Percentiles rank a stretch among this genome's conserved stretches.
Evolutionary conservation across 1,140 invertebrate species (phyloP).

Genomic region (Probaryconus sp.): DNA sequence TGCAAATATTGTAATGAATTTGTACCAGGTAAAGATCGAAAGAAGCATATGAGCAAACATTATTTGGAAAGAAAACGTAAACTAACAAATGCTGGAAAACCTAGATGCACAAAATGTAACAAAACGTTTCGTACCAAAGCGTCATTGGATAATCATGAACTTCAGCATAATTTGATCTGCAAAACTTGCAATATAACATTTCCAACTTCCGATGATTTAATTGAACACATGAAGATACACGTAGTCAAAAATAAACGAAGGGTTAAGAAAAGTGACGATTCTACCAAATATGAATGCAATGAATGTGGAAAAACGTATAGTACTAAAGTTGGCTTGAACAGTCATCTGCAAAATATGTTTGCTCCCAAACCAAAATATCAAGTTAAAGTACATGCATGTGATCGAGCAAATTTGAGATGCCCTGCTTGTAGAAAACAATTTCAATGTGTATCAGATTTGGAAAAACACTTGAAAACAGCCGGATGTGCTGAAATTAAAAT

Average conservation of each 20-base stretch:
- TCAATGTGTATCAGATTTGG: no score
- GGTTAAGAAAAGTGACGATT: background rate
- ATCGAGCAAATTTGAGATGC: constrained; percentile 17
- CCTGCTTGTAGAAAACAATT: constrained; percentile 14
- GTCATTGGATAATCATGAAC: no score
- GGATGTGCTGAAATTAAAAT: background rate
- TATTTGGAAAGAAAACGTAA: no score
- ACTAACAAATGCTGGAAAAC: no score
- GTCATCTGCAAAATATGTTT: constrained; percentile 23
- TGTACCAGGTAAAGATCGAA: no score
- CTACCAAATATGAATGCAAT: background rate
- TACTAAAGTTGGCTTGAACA: constrained; percentile 4
- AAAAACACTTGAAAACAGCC: no score
- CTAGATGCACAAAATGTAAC: no score
- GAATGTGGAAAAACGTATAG: constrained; percentile 35
- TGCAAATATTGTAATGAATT: constrained; percentile 21
- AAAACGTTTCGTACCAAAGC: no score
- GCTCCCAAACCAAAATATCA: constrained; percentile 27
- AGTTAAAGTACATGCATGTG: constrained; percentile 21
- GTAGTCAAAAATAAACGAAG: no score
- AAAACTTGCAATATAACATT: no score
- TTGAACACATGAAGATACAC: constrained; percentile 29
- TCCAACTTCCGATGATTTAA: constrained; percentile 6
- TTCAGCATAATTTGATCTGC: no score
- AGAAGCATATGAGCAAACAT: no score